These are phyloP conservation scores for Torymus tubicola DNA, from an alignment of 2,888 invertebrate species.

Conservation along the genomic window DNA sequence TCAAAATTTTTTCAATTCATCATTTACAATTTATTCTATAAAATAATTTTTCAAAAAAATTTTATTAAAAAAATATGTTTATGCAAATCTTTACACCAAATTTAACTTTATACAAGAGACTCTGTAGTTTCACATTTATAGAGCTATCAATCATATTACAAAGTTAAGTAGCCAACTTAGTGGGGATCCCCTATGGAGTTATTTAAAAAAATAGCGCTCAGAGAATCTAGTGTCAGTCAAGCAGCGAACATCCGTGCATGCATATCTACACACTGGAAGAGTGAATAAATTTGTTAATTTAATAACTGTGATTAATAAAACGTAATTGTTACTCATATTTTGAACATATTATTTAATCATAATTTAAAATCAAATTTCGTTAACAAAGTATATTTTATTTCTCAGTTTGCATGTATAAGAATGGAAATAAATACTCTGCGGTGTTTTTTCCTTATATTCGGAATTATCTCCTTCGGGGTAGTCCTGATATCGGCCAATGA, in stretches of 20 bases:
- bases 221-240: slow-evolving; percentile 40
- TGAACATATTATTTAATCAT: too few species aligned
- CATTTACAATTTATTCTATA: too few species aligned
- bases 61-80: neutral
- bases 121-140: slow-evolving; percentile 5
- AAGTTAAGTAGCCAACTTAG: slow-evolving; percentile 39
- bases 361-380: too few species aligned
- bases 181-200: slow-evolving; percentile 30
- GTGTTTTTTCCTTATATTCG: slow-evolving; percentile 3
- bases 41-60: too few species aligned
- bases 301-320: slow-evolving; percentile 1
- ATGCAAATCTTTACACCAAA: neutral
- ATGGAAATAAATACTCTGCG: slow-evolving; percentile 19
- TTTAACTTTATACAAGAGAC: neutral
- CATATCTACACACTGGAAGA: neutral
- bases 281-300: slow-evolving; percentile 5
- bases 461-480: slow-evolving; percentile 3
- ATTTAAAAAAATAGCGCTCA: slow-evolving; percentile 39
- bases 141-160: slow-evolving; percentile 39
- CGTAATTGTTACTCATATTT: neutral
- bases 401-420: slow-evolving; percentile 1
- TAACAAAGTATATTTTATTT: too few species aligned
- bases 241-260: slow-evolving; percentile 21
- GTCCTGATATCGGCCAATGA: neutral
- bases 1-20: too few species aligned